Conservation (phyloP, 2,888 invertebrate genomes). For the Aquatica leii region DNA sequence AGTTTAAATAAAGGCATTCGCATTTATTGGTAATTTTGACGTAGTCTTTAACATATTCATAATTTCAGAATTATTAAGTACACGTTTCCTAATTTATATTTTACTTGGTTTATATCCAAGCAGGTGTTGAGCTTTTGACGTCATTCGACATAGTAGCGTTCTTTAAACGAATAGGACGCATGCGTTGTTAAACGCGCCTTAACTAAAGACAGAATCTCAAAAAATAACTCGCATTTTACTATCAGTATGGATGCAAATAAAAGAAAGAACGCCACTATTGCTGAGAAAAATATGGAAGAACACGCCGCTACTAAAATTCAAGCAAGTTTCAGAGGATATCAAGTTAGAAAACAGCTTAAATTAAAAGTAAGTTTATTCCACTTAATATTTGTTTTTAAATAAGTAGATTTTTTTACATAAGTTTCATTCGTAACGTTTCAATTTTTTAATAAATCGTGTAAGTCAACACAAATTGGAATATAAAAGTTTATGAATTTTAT, state of each 20-base stretch:
- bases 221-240: slow-evolving; percentile 30
- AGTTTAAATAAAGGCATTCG: background rate
- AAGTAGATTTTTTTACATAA: background rate
- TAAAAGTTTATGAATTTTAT: too few relatives aligned
- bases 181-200: slow-evolving; percentile 52
- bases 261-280: slow-evolving; percentile 47
- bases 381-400: slow-evolving; percentile 1
- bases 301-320: slow-evolving; percentile 74
- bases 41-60: slow-evolving; percentile 21
- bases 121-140: slow-evolving; percentile 59
- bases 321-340: slow-evolving; percentile 73
- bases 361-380: slow-evolving; percentile 51
- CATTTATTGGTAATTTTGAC: slow-evolving; percentile 5
- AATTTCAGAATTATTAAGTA: slow-evolving; percentile 23
- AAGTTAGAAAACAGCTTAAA: slow-evolving; percentile 63
- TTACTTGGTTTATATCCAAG: slow-evolving; percentile 44
- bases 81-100: slow-evolving; percentile 33
- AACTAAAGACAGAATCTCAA: slow-evolving; percentile 49
- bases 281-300: slow-evolving; percentile 52
- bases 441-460: too few relatives aligned
- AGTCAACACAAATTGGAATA: too few relatives aligned
- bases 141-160: slow-evolving; percentile 41
- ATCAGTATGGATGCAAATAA: slow-evolving; percentile 47
- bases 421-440: too few relatives aligned
- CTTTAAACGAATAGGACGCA: slow-evolving; percentile 46